Evolutionary conservation across 1,140 invertebrate species (phyloP), one percentile per base, ranked within the genome.

Genomic region (Hetaerina americana): DNA sequence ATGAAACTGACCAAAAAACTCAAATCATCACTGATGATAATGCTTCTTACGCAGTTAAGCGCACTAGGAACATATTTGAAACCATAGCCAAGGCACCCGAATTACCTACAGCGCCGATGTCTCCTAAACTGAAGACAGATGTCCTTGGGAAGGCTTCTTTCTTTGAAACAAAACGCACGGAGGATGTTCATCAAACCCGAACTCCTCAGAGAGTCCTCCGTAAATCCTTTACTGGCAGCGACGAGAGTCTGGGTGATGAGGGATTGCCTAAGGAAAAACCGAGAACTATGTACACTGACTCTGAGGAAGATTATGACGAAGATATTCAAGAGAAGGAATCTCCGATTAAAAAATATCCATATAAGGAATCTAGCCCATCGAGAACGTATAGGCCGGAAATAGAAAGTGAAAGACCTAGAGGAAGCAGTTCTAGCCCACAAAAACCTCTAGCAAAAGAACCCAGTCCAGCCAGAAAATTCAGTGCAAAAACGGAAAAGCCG

Each of bases 21-120:
- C n/a, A n/a, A 12, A 83, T 82, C 77, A 85, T 84, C 18, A 84
- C 84, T 12, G 40, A 57, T 18, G 40, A 57, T 12, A 18, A 18
- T 12, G 15, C 40, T 57, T 57, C 40, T 10, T 2, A 18, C 22
- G 40, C 40, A 5, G 40, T 57, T 5, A 57, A 57, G 40, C 15
- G 40, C 15, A n/a, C 40, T 18, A 57, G 40, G 10, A n/a, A 57
- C 10, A 57, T 57, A 5, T 57, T 57, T 57, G 40, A 57, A 12
- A 57, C 40, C 3, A 57, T 57, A 3, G 40, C 40, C 15, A 57
- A 57, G 40, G 22, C 40, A 10, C 40, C 40, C 2, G 22, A 2
- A 12, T 57, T 10, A 12, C 15, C 15, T 3, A 12, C 10, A 3
- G 22, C 40, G 15, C 40, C 40, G 22, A 57, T n/a, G 3, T 18